Percentiles rank a stretch among this genome's conserved stretches.
These are phyloP conservation scores for Cynopterus brachyotis DNA, from an alignment of 2,113 vertebrate species.

Conservation along the genomic window DNA sequence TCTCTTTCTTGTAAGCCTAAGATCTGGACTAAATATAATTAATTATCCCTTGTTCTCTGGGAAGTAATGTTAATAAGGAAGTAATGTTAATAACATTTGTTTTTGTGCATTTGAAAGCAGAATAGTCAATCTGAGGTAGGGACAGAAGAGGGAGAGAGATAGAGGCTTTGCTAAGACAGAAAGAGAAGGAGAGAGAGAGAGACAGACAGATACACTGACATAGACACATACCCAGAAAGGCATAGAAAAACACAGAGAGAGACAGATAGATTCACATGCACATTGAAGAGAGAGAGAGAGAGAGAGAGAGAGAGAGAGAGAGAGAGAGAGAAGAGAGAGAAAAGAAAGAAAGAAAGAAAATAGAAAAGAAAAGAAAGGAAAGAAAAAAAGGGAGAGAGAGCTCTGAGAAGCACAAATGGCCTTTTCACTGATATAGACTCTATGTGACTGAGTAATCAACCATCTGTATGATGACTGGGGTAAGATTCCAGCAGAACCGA, in stretches of 20 bases:
- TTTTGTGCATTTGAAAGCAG: slow-evolving; percentile 43
- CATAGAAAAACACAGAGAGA: not conserved
- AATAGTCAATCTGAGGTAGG: not conserved
- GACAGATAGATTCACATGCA: not conserved
- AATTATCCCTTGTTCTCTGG: slow-evolving; percentile 47
- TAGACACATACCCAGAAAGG: not conserved
- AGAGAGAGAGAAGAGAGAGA: not conserved
- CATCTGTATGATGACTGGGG: not conserved
- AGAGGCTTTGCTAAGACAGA: not conserved
- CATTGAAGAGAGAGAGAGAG: not conserved
- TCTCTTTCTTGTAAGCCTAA: slow-evolving; percentile 23
- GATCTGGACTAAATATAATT: slow-evolving; percentile 44
- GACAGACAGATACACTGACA: rapidly evolving
- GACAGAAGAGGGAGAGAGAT: not conserved
- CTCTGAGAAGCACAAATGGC: not conserved
- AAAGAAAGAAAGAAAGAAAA: not conserved
- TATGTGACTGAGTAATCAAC: not conserved
- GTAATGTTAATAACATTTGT: slow-evolving; percentile 41
- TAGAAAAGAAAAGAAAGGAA: not conserved
- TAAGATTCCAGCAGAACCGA: not conserved
- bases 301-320: too few relatives aligned
- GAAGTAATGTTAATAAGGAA: slow-evolving; percentile 28
- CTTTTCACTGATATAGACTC: not conserved
- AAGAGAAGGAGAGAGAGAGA: not conserved
- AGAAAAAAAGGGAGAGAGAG: not conserved